phyloP scores from a whole-genome alignment of 2,113 vertebrate species.

The Beaufortia kweichowensis region DNA sequence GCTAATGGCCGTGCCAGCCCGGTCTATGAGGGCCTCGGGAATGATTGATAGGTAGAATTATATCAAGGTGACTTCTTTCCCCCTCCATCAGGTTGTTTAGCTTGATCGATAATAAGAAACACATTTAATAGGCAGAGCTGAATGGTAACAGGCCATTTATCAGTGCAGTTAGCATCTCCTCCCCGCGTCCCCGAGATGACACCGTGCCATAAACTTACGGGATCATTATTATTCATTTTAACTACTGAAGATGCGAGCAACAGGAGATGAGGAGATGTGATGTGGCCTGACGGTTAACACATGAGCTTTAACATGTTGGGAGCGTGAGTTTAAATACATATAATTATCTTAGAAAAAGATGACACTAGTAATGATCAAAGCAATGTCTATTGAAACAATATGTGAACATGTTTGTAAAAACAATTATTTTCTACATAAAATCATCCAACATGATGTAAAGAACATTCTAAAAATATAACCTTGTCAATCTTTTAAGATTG shows the following conservation, averaged over 20 bases:
- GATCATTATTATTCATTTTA: conserved; percentile 1
- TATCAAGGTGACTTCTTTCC: conserved; percentile 79
- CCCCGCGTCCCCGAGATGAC: conserved; percentile 52
- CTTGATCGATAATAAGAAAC: conserved; percentile 76
- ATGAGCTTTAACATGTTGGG: background rate
- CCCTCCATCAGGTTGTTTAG: conserved; percentile 70
- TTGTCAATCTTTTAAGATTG: too few relatives aligned
- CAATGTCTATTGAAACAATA: too few relatives aligned
- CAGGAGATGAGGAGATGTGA: background rate
- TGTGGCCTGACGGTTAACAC: background rate
- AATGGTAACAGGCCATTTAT: conserved; percentile 65
- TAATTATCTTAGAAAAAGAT: too few relatives aligned
- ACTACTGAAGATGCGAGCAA: background rate
- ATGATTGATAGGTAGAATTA: conserved; percentile 77
- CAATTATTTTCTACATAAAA: too few relatives aligned
- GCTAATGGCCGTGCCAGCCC: conserved; percentile 76
- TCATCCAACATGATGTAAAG: too few relatives aligned
- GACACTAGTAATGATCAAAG: too few relatives aligned
- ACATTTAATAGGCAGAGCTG: conserved; percentile 62
- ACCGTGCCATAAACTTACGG: background rate
- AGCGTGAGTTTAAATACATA: too few relatives aligned
- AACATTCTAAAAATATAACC: too few relatives aligned
- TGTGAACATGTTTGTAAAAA: too few relatives aligned
- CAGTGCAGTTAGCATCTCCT: conserved; percentile 59
- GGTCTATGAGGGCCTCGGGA: conserved; percentile 64